Conservation (phyloP, 2,797 vertebrate genomes). For the Pangasius krempfi region DNA sequence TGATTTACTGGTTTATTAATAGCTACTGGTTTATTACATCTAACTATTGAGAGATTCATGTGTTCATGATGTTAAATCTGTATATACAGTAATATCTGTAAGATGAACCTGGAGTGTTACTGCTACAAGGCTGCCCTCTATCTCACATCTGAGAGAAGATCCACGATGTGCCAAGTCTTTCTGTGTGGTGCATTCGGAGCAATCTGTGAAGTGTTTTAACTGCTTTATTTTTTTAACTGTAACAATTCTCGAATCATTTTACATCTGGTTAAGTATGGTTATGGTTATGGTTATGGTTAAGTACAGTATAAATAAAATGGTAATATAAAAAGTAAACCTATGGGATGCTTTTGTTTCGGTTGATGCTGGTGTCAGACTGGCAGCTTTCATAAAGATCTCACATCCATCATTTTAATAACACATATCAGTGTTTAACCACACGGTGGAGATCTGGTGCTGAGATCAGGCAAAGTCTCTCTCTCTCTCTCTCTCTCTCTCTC, state of each 20-base stretch:
- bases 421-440: constrained; percentile 36
- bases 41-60: neutral
- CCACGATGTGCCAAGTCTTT: neutral
- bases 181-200: neutral
- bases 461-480: neutral
- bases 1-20: neutral
- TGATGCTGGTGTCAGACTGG: neutral
- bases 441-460: constrained; percentile 41
- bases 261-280: too few species aligned
- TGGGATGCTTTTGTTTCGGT: too few species aligned
- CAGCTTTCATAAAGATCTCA: neutral
- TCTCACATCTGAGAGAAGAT: constrained; percentile 37
- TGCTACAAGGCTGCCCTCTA: constrained; percentile 64
- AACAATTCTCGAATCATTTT: neutral
- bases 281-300: neutral
- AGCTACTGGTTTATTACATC: neutral
- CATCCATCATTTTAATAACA: constrained; percentile 7
- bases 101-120: constrained; percentile 23
- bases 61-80: neutral
- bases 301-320: neutral
- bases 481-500: neutral
- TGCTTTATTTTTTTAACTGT: neutral
- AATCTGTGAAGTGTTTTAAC: neutral
- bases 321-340: neutral
- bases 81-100: constrained; percentile 8